phyloP scores from a whole-genome alignment of 2,113 vertebrate species.

The Archocentrus centrarchus region DNA sequence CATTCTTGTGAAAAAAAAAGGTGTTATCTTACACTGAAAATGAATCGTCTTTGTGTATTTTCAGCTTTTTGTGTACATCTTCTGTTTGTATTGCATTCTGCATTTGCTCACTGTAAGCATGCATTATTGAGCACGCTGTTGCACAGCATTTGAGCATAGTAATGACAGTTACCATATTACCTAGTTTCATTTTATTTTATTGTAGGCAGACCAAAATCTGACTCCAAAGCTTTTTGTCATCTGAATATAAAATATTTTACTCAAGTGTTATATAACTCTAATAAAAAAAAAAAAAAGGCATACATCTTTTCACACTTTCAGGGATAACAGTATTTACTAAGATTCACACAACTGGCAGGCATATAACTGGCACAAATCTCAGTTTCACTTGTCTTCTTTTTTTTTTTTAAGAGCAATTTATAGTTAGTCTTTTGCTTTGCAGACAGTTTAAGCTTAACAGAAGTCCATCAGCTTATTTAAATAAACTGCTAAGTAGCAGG shows the following conservation, averaged over 20 bases:
- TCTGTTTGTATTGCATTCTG: background rate
- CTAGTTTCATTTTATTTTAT: background rate
- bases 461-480: constrained; percentile 36
- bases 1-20: background rate
- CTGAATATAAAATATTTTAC: background rate
- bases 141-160: background rate
- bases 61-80: background rate
- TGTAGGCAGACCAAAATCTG: background rate
- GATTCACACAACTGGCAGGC: constrained; percentile 15
- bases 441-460: background rate
- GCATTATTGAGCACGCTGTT: background rate
- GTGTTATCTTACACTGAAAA: background rate
- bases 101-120: background rate
- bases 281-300: background rate
- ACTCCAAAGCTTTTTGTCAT: background rate
- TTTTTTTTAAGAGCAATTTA: constrained; percentile 13
- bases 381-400: constrained; percentile 10
- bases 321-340: background rate
- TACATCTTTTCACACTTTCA: background rate
- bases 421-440: constrained; percentile 3
- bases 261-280: background rate
- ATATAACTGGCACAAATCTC: constrained; percentile 16
- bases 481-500: constrained; percentile 23
- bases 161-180: background rate
- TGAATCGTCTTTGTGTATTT: background rate